Evolutionary conservation across 2,888 invertebrate genomes (phyloP).

Genomic region (Teleiodes luculella): DNA sequence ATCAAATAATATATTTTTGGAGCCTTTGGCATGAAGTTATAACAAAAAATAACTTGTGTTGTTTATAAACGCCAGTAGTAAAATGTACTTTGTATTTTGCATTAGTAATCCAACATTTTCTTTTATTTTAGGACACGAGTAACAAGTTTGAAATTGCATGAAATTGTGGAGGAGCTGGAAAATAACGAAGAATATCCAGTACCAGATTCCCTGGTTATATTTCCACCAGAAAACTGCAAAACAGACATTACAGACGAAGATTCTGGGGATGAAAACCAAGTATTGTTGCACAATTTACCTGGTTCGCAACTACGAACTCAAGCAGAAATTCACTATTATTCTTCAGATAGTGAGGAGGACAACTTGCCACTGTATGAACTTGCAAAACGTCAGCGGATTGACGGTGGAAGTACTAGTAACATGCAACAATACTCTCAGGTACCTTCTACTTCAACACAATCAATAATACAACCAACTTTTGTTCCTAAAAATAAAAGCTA

Average conservation of each 20-base stretch:
- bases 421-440: neutral
- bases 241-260: neutral
- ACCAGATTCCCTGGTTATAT: neutral
- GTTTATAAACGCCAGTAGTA: neutral
- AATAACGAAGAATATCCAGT: neutral
- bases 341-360: neutral
- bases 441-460: no score
- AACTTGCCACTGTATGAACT: neutral
- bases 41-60: neutral
- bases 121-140: constrained; percentile 2
- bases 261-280: neutral
- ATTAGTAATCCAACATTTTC: neutral
- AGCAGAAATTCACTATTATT: neutral
- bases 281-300: constrained; percentile 1
- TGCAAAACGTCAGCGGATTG: neutral
- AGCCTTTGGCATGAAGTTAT: no score
- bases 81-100: neutral
- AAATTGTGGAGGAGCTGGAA: constrained; percentile 7
- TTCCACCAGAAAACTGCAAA: no score
- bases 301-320: neutral
- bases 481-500: neutral
- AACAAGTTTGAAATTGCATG: neutral
- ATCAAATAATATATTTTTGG: no score
- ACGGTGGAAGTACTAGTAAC: neutral
- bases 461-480: neutral